Evolutionary conservation across 1,140 invertebrate species (phyloP).

Genomic region (Lepidurus couesii): DNA sequence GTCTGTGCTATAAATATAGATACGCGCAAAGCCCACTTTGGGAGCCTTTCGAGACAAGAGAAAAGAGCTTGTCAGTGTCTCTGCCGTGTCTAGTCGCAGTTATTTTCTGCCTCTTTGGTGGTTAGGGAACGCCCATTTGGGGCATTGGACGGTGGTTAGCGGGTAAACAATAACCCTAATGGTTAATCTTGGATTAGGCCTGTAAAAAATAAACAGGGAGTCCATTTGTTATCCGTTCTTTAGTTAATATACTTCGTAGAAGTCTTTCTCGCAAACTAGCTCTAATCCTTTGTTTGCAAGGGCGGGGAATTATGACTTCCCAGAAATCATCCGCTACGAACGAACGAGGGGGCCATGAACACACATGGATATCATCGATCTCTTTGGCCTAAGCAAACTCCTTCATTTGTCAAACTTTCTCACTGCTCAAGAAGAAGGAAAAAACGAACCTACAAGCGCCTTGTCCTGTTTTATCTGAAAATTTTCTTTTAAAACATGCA

Average conservation of each 20-base stretch:
- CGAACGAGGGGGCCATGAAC: constrained; percentile 9
- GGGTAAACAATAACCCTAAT: neutral
- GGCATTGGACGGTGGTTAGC: too few species aligned
- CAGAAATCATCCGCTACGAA: neutral
- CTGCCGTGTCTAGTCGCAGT: neutral
- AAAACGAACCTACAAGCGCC: neutral
- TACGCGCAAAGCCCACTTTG: neutral
- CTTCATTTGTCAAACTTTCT: neutral
- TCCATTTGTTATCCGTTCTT: neutral
- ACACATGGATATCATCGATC: constrained; percentile 2
- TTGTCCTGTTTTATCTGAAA: neutral
- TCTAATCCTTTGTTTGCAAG: constrained; percentile 18
- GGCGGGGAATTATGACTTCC: constrained; percentile 11
- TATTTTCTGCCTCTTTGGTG: too few species aligned
- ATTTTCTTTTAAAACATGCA: neutral
- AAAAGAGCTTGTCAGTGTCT: neutral
- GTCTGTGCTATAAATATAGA: neutral
- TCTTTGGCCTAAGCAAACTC: constrained; percentile 16
- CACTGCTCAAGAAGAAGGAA: neutral
- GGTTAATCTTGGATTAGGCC: neutral
- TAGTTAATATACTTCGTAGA: neutral
- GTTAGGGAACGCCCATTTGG: too few species aligned
- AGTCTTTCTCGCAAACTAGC: neutral
- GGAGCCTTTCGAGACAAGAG: neutral
- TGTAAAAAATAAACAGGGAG: neutral